Evolutionary conservation across 2,797 vertebrate species (phyloP), one percentile per base, ranked within the genome.

Genomic region (Sylvia borin): DNA sequence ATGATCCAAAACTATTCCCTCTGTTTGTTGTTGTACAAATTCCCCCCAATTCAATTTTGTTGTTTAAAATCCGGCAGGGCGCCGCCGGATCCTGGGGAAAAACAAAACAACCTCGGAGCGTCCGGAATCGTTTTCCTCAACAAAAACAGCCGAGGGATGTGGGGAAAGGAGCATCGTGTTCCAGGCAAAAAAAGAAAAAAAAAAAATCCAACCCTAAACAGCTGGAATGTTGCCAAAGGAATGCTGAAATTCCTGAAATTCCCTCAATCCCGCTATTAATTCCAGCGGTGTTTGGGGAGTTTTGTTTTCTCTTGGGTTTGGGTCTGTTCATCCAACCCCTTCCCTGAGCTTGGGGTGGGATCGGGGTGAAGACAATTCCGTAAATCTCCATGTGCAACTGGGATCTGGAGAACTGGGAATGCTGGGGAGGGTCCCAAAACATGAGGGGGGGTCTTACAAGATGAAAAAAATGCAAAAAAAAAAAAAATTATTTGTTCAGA

Each of bases 241-340:
- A 67, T 5, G 18, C 21, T 36, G 90, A 13, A 74, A 92, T 79
- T 50, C 65, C 18, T 21, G 40, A 40, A 40, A 40, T 85, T 62
- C 48, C 77, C 67, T 47, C 51, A n/a, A 31, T 55, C 38, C 31
- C 74, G 5, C 18, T 4, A 31, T 11, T 58, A 42, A 77, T 74
- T 57, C 51, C 55, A 21, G 31, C 0, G 0, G 14, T 3, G 7
- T 18, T 8, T 0, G 38, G 38, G 38, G 38, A 27, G n/a, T 34
- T 89, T 88, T 62, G 25, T 13, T 19, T 65, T 60, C 42, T 67
- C 36, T 21, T 45, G 47, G 26, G 9, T 67, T 60, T 29, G 36
- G 12, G 24, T 11, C 71, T 11, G 0, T 58, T 42, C 48, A 34
- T 34, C 22, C 60, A 40, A 5, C 3, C 5, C 27, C 32, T 77